phyloP scores from a whole-genome alignment of 2,888 invertebrate genomes.

The Panzeria rudis region DNA sequence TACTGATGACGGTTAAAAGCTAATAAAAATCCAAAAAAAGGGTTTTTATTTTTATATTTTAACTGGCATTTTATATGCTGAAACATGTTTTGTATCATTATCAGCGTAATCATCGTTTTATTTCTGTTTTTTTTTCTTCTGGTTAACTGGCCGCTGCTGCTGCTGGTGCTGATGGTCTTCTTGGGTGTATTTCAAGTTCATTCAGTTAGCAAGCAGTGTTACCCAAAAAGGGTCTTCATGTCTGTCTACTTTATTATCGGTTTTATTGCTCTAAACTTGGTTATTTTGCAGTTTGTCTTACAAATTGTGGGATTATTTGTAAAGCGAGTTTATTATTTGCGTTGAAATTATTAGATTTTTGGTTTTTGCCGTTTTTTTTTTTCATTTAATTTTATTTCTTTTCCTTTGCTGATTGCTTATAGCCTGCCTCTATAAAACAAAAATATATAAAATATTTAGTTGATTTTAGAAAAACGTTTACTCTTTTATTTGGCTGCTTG shows the following conservation, averaged over 20 bases:
- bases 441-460: constrained; percentile 72
- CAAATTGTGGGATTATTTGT: constrained; percentile 74
- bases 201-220: background rate
- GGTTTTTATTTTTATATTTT: constrained; percentile 15
- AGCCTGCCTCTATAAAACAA: constrained; percentile 41
- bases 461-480: constrained; percentile 56
- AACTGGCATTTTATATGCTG: constrained; percentile 51
- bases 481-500: background rate
- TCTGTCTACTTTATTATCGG: background rate
- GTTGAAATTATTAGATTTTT: constrained; percentile 77
- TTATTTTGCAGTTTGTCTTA: constrained; percentile 69
- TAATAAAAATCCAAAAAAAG: constrained; percentile 67
- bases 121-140: constrained; percentile 58
- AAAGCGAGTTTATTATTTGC: constrained; percentile 81
- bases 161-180: background rate
- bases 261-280: constrained; percentile 59
- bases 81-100: constrained; percentile 73
- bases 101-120: constrained; percentile 76
- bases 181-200: constrained; percentile 8
- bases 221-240: constrained; percentile 16
- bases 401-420: constrained; percentile 57
- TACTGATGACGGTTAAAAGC: constrained; percentile 69
- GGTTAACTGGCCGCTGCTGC: constrained; percentile 33
- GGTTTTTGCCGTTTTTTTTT: constrained; percentile 57
- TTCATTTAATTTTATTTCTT: constrained; percentile 36